Base-by-base conservation (phyloP, 2,797 vertebrate species). In the Microctenopoma stevenorrisi region DNA sequence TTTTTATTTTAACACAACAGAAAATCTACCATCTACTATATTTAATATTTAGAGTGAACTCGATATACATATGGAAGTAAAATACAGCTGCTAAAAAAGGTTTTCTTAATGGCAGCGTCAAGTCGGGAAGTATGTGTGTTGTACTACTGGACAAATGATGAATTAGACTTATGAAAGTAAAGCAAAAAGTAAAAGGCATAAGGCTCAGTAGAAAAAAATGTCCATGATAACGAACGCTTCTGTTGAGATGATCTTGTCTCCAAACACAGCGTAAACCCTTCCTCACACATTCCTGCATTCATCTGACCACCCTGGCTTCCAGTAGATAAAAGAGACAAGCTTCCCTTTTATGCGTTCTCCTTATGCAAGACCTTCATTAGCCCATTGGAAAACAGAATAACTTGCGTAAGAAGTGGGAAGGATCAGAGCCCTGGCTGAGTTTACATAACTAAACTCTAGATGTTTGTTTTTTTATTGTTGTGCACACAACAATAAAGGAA, bases 301-400 rank as follows among this genome's bases (percentile, higher is more conserved):
- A 73, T 87, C 74, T 73, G 69, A 79, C 58, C 61, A 49, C 68
- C 64, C 70, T 35, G 73, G 72, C 81, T 82, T 57, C 64, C 76
- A 73, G 79, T 76, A 85, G 87, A 92, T 84, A 81, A 82, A 87
- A 87, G 81, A 79, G 80, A 87, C 75, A 85, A 79, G 74, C 81
- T 85, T 79, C 57, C 47, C 86, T 91, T 91, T 91, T 76, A 91
- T 91, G 87, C 85, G 64, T 69, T 68, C 70, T 84, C 76, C 68
- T 85, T 87, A 85, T 78, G 78, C 81, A 88, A 88, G 86, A 73
- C 82, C 79, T 76, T 88, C 84, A 88, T 88, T 87, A 85, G 83
- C 60, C 69, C 57, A 51, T 57, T 77, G 83, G 86, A 85, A 89
- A 88, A 79, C 28, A 18, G 53, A 60, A 26, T 0, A 47, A 64